Base-by-base conservation (phyloP, 92 coral and sea anemone genomes). In the Phenganax marumi region DNA sequence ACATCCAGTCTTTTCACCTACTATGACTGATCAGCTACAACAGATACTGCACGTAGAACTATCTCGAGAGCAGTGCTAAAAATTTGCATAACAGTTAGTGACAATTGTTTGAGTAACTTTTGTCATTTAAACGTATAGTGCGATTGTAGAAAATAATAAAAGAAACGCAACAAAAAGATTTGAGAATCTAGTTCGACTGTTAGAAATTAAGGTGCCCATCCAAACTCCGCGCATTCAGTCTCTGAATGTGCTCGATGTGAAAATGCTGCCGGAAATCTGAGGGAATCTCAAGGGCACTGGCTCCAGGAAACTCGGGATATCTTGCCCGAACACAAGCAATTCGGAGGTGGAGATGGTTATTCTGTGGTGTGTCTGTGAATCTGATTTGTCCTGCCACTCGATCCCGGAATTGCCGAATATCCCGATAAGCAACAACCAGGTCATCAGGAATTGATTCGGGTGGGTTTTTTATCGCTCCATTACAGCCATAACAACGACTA, bases 221-320 rank as follows among this genome's bases (percentile, higher is more conserved):
- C 43, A 33, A 33, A 33, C 43, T 1, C 5, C 43, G 43, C 43
- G 43, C 43, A 33, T 33, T 33, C 43, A 33, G 43, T 33, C 43
- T 0, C 43, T 33, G 43, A 18, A 70, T 70, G 33, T 70, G 75
- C 24, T 39, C 75, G 10, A 18, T n/a, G 17, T 12, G 23, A 70
- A 70, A 70, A 70, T 70, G 33, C 17, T 10, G 75, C 46, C 39
- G 10, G 18, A 70, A 8, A 70, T 86, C 85, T 51, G 26, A 54
- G 52, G 89, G 80, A 72, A 86, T 80, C n/a, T 19, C 24, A 12
- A 86, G 49, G 39, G 39, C 62, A 43, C 43, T 63, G 69, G 78
- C 50, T 52, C 82, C 85, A 68, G 74, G 73, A 70, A 87, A 87
- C 52, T 82, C 54, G 6, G 89, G 78, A 48, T 87, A 87, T 50